Conservation (phyloP, 2,888 invertebrate species). For the Nesidiocoris tenuis region DNA sequence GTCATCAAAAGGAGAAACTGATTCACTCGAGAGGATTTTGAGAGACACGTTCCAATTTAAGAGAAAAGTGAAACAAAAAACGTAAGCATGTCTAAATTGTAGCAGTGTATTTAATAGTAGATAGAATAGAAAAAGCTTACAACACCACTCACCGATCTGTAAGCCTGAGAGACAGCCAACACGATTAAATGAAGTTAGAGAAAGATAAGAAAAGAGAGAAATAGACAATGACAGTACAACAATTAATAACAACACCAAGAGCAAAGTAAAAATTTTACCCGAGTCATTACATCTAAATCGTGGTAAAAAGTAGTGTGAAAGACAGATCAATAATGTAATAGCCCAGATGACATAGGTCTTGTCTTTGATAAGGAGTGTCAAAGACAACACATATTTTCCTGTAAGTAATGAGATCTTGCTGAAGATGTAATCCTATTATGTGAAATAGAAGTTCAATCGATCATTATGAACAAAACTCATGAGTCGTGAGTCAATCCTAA, state of each 20-base stretch:
- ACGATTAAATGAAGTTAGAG: constrained; percentile 51
- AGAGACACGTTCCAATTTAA: too few relatives aligned
- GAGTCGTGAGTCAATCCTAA: too few relatives aligned
- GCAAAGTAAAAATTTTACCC: constrained; percentile 34
- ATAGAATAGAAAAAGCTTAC: constrained; percentile 30
- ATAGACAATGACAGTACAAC: constrained; percentile 50
- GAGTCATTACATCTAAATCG: constrained; percentile 14
- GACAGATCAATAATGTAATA: constrained; percentile 1
- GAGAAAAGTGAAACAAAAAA: too few relatives aligned
- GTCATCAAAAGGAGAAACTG: too few relatives aligned
- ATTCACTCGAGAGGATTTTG: too few relatives aligned
- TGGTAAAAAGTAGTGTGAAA: constrained; percentile 23
- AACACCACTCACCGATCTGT: constrained; percentile 55
- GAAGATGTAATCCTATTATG: too few relatives aligned
- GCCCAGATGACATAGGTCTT: not conserved
- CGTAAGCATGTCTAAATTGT: too few relatives aligned
- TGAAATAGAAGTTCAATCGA: too few relatives aligned
- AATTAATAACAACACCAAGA: constrained; percentile 47
- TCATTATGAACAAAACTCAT: too few relatives aligned
- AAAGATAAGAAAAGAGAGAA: constrained; percentile 51
- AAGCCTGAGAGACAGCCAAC: constrained; percentile 54
- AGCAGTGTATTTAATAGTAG: constrained; percentile 7
- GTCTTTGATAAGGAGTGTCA: too few relatives aligned
- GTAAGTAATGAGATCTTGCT: too few relatives aligned
- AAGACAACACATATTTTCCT: too few relatives aligned